Evolutionary conservation across 1,140 invertebrate species (phyloP).

Genomic region (Pseudoatta argentina): DNA sequence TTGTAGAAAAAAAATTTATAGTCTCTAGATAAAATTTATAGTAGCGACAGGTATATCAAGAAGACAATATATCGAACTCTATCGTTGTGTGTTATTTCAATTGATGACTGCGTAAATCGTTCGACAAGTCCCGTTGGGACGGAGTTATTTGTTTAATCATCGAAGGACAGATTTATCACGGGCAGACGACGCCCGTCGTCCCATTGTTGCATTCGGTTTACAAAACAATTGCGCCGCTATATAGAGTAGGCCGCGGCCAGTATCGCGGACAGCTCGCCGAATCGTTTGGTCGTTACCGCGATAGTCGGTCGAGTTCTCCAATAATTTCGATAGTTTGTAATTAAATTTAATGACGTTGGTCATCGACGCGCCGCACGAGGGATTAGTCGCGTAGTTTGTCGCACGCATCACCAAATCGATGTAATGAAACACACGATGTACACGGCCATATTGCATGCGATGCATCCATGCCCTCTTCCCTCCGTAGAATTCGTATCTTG

Average conservation of each 20-base stretch:
- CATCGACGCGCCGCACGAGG: constrained; percentile 15
- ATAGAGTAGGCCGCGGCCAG: constrained; percentile 7
- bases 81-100: constrained; percentile 7
- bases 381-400: constrained; percentile 48
- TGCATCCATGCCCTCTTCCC: background rate
- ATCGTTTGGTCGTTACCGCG: constrained; percentile 42
- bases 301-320: constrained; percentile 36
- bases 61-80: background rate
- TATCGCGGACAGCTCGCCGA: constrained; percentile 42
- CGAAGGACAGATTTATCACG: constrained; percentile 58
- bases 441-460: background rate
- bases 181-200: constrained; percentile 40
- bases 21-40: background rate
- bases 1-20: no score
- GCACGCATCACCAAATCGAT: constrained; percentile 40
- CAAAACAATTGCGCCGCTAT: constrained; percentile 32
- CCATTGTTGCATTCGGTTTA: constrained; percentile 44
- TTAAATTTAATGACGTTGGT: constrained; percentile 56
- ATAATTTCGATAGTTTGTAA: constrained; percentile 65
- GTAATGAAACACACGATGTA: background rate
- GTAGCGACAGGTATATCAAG: background rate
- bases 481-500: background rate
- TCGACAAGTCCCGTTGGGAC: constrained; percentile 8
- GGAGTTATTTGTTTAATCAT: constrained; percentile 54
- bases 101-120: constrained; percentile 37